Base-by-base conservation (phyloP, 1,140 invertebrate genomes). In the Hylaeus volcanicus region DNA sequence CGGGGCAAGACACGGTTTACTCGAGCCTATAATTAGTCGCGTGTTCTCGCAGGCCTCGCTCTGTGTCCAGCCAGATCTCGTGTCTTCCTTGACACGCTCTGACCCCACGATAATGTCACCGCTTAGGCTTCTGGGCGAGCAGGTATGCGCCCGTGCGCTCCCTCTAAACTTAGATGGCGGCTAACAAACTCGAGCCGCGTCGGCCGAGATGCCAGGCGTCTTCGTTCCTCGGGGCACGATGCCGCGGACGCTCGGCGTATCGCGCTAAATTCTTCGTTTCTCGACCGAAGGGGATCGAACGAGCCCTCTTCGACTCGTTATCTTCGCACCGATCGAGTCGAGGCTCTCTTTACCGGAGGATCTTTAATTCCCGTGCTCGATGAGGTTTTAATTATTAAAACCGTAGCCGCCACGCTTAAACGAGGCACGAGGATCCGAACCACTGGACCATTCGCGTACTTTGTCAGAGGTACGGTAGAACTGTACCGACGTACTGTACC, bases 81-180 rank as follows among this genome's bases (percentile, higher is more conserved):
- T 70, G 81, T 78, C 79, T 86, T 88, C 82, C 73, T 79, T 88
- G 88, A 91, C 88, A 89, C 82, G 88, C 65, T 88, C 79, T 90
- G 90, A 91, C 91, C 91, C 85, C 88, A 88, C 88, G 90, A 92
- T 92, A 92, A 93, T 92, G 91, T 92, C 91, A 92, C 58, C 68
- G 77, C 55, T 71, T 64, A 78, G 56, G 68, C 69, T 71, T 77
- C 48, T 68, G 51, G 60, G 60, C 66, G 73, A 80, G 79, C 88
- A 90, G 89, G 88, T 91, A 92, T 93, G 89, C 86, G 87, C 79
- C 71, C 86, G 41, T 37, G 43, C 53, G 61, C 69, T 81, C 41
- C 85, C 85, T 91, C 92, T 93, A 93, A 92, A 92, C 91, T 92
- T 93, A 93, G 92, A 89, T 41, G 72, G 56, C 26, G 74, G 12